Evolutionary conservation across 2,888 invertebrate species (phyloP), one percentile per base, ranked within the genome.

Genomic region (Drosophila longiperda): DNA sequence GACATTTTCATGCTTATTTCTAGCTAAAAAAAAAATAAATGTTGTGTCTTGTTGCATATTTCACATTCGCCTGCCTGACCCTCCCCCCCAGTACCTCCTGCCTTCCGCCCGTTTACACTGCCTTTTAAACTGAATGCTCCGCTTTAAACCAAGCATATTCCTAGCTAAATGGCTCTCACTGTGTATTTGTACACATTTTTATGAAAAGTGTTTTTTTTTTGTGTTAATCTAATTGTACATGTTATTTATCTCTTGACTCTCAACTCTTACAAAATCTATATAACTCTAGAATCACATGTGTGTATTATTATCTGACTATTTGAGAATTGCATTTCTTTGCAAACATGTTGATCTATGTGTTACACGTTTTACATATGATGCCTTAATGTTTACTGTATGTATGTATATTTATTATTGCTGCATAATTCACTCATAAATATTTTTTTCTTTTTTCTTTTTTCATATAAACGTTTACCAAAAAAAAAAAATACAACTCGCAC

Each of bases 371-470:
- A 87, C 73, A 77, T 81, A 81, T 73, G 68, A 71, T 85, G 85
- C 88, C 88, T 85, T 84, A 89, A 85, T 89, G 85, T 85, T 89
- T 87, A 85, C 77, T 85, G 88, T 85, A 85, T 85, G 88, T 88
- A 88, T 85, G 89, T 90, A 82, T 88, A 88, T 87, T 89, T 89
- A 87, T 90, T 91, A 91, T 91, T 91, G 91, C 92, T 91, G 92
- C 91, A 91, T 85, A 89, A 85, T 91, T 92, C 90, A 91, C 90
- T 91, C 91, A 91, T 91, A 83, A 91, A 87, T 87, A 87, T 91
- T 91, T 91, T 91, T 91, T 91, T 82, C 85, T 87, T 91, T 91
- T 91, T 91, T 91, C 87, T 85, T 90, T 91, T 92, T 91, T 91
- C 91, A 91, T 91, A 91, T 91, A 90, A 84, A 89, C 80, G 91